Percentiles rank a stretch among this genome's conserved stretches.
These are phyloP conservation scores for Cyclopterus lumpus DNA, from an alignment of 2,797 vertebrate species.

Conservation along the genomic window DNA sequence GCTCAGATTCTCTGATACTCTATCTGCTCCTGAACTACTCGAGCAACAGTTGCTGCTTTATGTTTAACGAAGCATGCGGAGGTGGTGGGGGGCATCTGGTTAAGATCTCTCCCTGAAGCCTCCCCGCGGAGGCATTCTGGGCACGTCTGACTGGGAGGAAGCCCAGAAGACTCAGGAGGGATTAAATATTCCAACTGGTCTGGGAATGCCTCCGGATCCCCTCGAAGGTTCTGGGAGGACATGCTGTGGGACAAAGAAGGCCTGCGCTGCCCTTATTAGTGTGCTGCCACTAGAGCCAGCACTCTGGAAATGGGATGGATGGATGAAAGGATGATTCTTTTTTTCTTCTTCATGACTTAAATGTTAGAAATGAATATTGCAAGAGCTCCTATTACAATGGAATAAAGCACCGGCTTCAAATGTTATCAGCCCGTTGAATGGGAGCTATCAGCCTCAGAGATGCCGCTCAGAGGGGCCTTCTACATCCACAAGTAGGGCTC, in stretches of 20 bases:
- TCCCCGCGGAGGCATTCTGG: conserved; percentile 48
- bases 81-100: conserved; percentile 59
- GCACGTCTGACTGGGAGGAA: conserved; percentile 58
- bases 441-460: not conserved
- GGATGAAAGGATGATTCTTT: not conserved
- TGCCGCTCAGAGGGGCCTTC: not conserved
- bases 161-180: conserved; percentile 47
- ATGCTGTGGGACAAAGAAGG: conserved; percentile 13
- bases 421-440: not conserved
- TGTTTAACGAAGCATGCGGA: conserved; percentile 39
- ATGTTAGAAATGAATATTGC: conserved; percentile 14
- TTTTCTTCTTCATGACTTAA: conserved; percentile 7
- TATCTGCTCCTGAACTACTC: conserved; percentile 49
- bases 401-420: not conserved
- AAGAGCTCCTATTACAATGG: not conserved
- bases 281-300: not conserved
- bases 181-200: conserved; percentile 56
- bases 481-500: not conserved
- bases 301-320: not conserved
- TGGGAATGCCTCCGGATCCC: conserved; percentile 53
- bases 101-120: conserved; percentile 59
- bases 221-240: conserved; percentile 37
- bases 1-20: conserved; percentile 54
- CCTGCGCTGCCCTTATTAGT: conserved; percentile 25
- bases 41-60: conserved; percentile 50